Evolutionary conservation across 2,797 vertebrate genomes (phyloP).

Genomic region (Selene dorsalis): DNA sequence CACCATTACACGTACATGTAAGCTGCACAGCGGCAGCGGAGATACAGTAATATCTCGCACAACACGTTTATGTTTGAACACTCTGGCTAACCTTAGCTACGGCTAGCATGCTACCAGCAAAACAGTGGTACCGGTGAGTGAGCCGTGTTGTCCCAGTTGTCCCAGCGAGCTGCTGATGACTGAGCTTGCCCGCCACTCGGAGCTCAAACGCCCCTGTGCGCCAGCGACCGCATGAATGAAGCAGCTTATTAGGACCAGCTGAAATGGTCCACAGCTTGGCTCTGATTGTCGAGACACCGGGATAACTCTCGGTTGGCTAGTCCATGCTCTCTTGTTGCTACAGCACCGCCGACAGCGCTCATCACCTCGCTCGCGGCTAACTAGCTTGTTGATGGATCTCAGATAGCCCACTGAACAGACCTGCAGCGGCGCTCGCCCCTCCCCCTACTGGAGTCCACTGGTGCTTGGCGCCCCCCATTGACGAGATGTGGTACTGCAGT

Average conservation of each 20-base stretch:
- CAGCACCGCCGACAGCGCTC: neutral
- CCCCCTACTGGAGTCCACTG: conserved; percentile 32
- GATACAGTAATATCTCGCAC: rapidly evolving
- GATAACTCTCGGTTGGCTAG: neutral
- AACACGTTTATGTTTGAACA: neutral
- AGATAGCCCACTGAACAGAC: conserved; percentile 60
- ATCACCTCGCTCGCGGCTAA: conserved; percentile 59
- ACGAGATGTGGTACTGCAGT: neutral
- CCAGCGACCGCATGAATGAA: conserved; percentile 66
- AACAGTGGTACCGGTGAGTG: conserved; percentile 73
- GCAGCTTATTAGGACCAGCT: conserved; percentile 30
- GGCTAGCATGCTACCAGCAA: conserved; percentile 57
- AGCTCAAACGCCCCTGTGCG: conserved; percentile 60
- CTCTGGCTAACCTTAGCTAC: conserved; percentile 29
- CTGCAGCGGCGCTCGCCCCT: conserved; percentile 54
- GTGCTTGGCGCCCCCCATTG: conserved; percentile 31
- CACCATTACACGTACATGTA: rapidly evolving
- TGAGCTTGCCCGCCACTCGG: conserved; percentile 67
- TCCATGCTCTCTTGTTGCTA: conserved; percentile 49
- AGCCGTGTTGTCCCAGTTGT: conserved; percentile 68
- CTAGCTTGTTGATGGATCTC: conserved; percentile 75
- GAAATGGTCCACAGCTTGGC: neutral
- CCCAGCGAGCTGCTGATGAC: conserved; percentile 58
- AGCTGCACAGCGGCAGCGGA: neutral
- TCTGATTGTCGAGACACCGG: conserved; percentile 28